Percentiles rank a stretch among this genome's conserved stretches.
Conservation (phyloP, 2,113 vertebrate genomes). For the Myrmophylax atrothorax region DNA sequence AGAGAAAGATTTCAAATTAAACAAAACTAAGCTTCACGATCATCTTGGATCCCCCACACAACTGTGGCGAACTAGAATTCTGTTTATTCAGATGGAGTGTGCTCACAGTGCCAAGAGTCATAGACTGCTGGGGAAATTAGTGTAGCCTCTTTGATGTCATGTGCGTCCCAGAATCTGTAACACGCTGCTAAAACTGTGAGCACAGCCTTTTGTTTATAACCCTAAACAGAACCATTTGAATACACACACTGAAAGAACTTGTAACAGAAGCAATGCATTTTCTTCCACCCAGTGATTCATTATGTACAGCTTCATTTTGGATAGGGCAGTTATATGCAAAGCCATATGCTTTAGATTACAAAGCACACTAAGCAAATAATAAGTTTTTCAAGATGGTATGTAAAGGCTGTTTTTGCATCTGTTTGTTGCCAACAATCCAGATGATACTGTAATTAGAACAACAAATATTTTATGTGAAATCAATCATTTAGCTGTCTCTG, state of each 20-base stretch:
- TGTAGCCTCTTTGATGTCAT: constrained; percentile 89
- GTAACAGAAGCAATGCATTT: constrained; percentile 76
- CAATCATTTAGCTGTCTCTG: constrained; percentile 82
- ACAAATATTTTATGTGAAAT: constrained; percentile 88
- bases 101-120: constrained; percentile 78
- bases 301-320: constrained; percentile 76
- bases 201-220: constrained; percentile 75
- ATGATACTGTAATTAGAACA: constrained; percentile 87
- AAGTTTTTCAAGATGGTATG: constrained; percentile 81
- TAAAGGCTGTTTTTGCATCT: constrained; percentile 80
- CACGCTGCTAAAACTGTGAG: constrained; percentile 61
- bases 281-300: constrained; percentile 78
- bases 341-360: constrained; percentile 86
- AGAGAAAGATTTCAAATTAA: neutral
- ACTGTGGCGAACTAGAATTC: constrained; percentile 73
- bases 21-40: constrained; percentile 59
- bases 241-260: constrained; percentile 69
- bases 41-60: constrained; percentile 77
- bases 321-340: constrained; percentile 73
- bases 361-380: constrained; percentile 78
- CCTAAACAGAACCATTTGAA: constrained; percentile 82
- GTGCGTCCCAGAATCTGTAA: constrained; percentile 84
- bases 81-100: constrained; percentile 88
- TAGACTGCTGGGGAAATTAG: constrained; percentile 82
- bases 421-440: constrained; percentile 80